phyloP scores from a whole-genome alignment of 1,140 invertebrate species.

The Rhyacophila brunnea region DNA sequence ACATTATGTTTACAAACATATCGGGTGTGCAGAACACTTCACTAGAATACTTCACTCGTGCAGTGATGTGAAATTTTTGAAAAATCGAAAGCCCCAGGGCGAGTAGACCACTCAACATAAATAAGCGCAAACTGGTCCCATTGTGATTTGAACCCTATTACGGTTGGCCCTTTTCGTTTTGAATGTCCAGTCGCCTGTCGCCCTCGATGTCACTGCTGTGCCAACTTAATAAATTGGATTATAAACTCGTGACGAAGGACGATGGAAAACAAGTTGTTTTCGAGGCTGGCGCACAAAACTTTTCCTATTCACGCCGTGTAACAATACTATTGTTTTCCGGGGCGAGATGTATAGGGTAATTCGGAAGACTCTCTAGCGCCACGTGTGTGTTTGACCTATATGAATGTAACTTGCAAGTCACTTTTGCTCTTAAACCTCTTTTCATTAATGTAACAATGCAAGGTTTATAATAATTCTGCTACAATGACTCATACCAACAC shows the following conservation, averaged over 20 bases:
- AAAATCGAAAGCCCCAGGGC: neutral
- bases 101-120: slow-evolving; percentile 1
- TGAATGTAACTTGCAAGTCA: too few relatives aligned
- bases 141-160: slow-evolving; percentile 12
- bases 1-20: too few relatives aligned
- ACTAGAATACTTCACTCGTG: neutral
- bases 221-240: slow-evolving; percentile 35
- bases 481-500: too few relatives aligned
- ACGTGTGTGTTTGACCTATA: too few relatives aligned
- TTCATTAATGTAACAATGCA: too few relatives aligned
- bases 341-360: too few relatives aligned
- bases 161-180: neutral
- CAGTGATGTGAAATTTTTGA: neutral
- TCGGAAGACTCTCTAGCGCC: too few relatives aligned
- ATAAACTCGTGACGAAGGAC: slow-evolving; percentile 34
- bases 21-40: too few relatives aligned
- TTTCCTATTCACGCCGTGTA: slow-evolving; percentile 22
- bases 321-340: neutral
- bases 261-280: slow-evolving; percentile 35
- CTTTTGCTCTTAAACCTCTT: too few relatives aligned
- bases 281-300: slow-evolving; percentile 15
- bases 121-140: slow-evolving; percentile 1
- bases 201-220: slow-evolving; percentile 14
- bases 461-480: too few relatives aligned
- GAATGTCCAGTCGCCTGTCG: slow-evolving; percentile 12